Conservation (phyloP, 2,797 vertebrate genomes). For the Sebastes vulpes region DNA sequence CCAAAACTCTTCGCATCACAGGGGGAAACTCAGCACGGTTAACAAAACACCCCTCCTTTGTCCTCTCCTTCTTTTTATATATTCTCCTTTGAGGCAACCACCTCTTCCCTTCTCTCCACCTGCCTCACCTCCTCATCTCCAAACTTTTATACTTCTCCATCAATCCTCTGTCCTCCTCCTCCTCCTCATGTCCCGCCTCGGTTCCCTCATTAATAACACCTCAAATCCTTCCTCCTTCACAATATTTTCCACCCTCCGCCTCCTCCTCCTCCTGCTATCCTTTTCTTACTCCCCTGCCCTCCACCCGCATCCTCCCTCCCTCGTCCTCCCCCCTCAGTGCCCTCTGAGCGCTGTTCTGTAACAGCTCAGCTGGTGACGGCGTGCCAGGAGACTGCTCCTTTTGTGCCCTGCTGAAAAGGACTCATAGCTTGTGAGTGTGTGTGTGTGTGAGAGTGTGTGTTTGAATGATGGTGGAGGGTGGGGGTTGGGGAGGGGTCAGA, state of each 20-base stretch:
- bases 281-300: constrained; percentile 6
- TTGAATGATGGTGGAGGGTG: background rate
- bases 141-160: constrained; percentile 46
- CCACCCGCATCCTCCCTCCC: background rate
- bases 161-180: constrained; percentile 41
- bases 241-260: background rate
- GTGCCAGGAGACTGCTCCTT: constrained; percentile 72
- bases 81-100: background rate
- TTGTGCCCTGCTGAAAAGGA: constrained; percentile 59
- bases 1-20: constrained; percentile 27
- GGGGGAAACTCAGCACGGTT: constrained; percentile 19
- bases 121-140: constrained; percentile 21
- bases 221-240: constrained; percentile 15
- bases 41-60: constrained; percentile 38
- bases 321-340: background rate
- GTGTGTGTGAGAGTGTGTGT: background rate
- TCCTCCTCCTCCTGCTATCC: background rate
- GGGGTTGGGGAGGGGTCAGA: constrained; percentile 39
- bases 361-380: constrained; percentile 60
- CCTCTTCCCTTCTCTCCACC: background rate
- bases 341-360: constrained; percentile 53
- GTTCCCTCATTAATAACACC: constrained; percentile 36
- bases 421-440: constrained; percentile 1
- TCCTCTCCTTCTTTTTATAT: constrained; percentile 21
- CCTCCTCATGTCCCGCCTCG: background rate